These are phyloP conservation scores for Ctenopoma multispine DNA, from an alignment of 2,797 vertebrate species.

Conservation along the genomic window DNA sequence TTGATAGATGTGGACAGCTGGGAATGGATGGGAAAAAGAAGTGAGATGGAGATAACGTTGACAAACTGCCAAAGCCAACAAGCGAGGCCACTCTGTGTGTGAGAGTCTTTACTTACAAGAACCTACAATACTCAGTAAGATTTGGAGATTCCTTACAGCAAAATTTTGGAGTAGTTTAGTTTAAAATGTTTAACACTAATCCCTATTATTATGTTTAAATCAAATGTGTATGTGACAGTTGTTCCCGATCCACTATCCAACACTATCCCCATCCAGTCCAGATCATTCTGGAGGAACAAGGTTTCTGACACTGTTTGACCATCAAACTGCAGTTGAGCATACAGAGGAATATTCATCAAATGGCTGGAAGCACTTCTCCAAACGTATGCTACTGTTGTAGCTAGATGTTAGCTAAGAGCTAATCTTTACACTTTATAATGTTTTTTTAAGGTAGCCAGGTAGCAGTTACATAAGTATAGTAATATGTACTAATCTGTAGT, in stretches of 20 bases:
- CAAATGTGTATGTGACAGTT: constrained; percentile 1
- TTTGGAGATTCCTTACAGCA: background rate
- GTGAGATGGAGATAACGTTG: constrained; percentile 32
- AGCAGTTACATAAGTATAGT: too few relatives aligned
- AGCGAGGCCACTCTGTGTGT: background rate
- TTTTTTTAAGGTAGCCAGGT: background rate
- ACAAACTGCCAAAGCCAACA: constrained; percentile 50
- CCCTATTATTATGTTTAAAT: background rate
- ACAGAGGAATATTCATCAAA: background rate
- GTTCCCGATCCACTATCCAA: background rate
- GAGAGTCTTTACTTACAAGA: background rate
- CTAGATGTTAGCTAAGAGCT: too few relatives aligned
- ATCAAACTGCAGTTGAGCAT: too few relatives aligned
- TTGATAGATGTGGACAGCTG: constrained; percentile 61
- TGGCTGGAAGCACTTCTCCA: too few relatives aligned
- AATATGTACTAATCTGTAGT: too few relatives aligned
- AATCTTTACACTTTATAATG: too few relatives aligned
- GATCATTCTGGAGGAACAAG: too few relatives aligned
- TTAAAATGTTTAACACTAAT: background rate
- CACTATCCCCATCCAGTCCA: too few relatives aligned
- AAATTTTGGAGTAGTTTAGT: background rate
- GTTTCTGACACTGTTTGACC: too few relatives aligned
- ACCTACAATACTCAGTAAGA: background rate
- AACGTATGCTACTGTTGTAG: too few relatives aligned
- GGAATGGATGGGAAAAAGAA: constrained; percentile 24